Evolutionary conservation across 2,797 vertebrate species (phyloP).

Genomic region (Thaleichthys pacificus): DNA sequence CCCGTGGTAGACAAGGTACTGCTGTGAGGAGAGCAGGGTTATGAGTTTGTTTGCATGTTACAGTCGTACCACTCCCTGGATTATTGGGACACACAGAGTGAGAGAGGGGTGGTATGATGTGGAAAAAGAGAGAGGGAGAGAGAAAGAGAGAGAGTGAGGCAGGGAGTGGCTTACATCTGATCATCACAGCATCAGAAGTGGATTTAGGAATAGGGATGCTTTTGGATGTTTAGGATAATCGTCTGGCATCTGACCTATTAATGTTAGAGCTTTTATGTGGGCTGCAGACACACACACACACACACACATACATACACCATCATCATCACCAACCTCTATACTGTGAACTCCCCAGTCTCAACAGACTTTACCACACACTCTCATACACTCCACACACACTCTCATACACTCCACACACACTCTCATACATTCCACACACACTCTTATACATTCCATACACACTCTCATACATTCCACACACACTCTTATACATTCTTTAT

Average conservation of each 20-base stretch:
- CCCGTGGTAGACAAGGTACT: too few species aligned
- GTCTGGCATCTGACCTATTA: too few species aligned
- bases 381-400: slow-evolving; percentile 29
- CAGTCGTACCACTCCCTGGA: too few species aligned
- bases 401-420: slow-evolving; percentile 46
- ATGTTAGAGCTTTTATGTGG: too few species aligned
- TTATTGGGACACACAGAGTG: too few species aligned
- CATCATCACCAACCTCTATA: not conserved
- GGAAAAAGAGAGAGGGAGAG: not conserved
- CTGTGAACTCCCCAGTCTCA: not conserved
- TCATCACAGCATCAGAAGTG: too few species aligned
- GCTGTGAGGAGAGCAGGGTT: too few species aligned
- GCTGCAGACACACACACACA: not conserved
- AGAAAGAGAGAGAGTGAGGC: not conserved
- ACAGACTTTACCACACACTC: slow-evolving; percentile 4
- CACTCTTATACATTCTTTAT: slow-evolving; percentile 60
- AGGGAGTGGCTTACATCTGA: not conserved
- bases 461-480: slow-evolving; percentile 30
- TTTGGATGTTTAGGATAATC: too few species aligned
- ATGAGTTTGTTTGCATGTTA: too few species aligned
- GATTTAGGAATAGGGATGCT: too few species aligned
- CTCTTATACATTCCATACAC: slow-evolving; percentile 27
- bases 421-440: slow-evolving; percentile 30
- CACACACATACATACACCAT: not conserved
- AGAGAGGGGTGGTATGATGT: too few species aligned